Percentiles rank a stretch among this genome's conserved stretches.
phyloP scores from a whole-genome alignment of 2,888 invertebrate genomes.

The Acrocyrtus sp. region DNA sequence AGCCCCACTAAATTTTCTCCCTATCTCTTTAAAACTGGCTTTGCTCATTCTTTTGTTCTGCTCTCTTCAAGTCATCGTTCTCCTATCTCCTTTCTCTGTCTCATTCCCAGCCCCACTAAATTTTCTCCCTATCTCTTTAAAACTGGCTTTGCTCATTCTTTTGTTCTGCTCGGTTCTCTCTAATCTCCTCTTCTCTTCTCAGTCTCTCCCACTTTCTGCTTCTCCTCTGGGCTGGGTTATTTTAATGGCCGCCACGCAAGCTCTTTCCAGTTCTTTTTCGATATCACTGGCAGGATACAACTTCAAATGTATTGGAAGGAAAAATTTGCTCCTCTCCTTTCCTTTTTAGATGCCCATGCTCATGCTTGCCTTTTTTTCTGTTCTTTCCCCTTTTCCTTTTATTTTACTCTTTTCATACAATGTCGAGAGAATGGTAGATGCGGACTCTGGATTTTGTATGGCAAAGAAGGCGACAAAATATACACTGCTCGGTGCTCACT shows the following conservation, averaged over 20 bases:
- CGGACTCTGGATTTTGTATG: no score
- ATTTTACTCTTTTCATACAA: no score
- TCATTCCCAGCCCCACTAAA: constrained; percentile 2
- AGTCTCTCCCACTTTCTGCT: background rate
- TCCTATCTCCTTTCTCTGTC: no score
- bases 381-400: background rate
- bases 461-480: no score
- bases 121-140: constrained; percentile 10
- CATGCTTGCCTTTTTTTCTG: background rate
- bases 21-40: background rate
- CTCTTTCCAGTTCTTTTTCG: constrained; percentile 59
- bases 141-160: constrained; percentile 10
- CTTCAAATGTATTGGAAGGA: background rate
- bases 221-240: constrained; percentile 43
- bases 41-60: constrained; percentile 25
- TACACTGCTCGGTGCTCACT: no score
- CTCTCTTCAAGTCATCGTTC: no score
- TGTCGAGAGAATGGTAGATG: no score
- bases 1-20: constrained; percentile 12
- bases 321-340: background rate
- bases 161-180: constrained; percentile 20
- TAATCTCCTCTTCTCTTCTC: no score
- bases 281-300: constrained; percentile 31
- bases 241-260: constrained; percentile 63
- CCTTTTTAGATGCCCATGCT: background rate